A percentile compares a stretch with the other conserved stretches of the same genome.
phyloP scores from a whole-genome alignment of 1,140 invertebrate genomes.

The Agraylea sexmaculata region DNA sequence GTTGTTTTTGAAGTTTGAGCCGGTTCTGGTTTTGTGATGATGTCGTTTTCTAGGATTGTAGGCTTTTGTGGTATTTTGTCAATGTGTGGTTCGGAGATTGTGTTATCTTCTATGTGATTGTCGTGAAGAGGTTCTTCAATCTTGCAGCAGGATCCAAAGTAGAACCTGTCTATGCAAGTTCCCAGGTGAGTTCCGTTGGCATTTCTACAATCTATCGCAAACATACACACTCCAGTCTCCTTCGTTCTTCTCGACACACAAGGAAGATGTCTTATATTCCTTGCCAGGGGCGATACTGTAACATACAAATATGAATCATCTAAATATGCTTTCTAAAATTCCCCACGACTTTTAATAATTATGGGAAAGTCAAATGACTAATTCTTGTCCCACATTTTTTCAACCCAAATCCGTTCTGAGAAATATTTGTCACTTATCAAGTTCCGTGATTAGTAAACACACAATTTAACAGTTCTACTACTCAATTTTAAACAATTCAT shows the following conservation, averaged over 20 bases:
- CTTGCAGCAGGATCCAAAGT: constrained; percentile 57
- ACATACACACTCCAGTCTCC: constrained; percentile 82
- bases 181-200: constrained; percentile 81
- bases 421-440: no score
- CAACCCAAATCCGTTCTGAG: no score
- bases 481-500: no score
- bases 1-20: constrained; percentile 23
- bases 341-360: background rate
- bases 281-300: constrained; percentile 55
- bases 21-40: constrained; percentile 8
- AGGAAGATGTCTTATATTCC: constrained; percentile 76
- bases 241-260: constrained; percentile 69
- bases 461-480: no score
- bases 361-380: no score
- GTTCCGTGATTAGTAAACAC: no score
- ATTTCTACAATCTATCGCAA: constrained; percentile 85
- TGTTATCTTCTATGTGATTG: constrained; percentile 37
- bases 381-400: no score
- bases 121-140: constrained; percentile 32
- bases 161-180: constrained; percentile 75
- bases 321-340: constrained; percentile 6
- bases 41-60: constrained; percentile 22
- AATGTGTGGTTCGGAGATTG: constrained; percentile 38
- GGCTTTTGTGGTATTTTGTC: constrained; percentile 23
- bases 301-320: constrained; percentile 22